Conservation (phyloP, 2,113 vertebrate genomes). For the Erpornis zantholeuca region DNA sequence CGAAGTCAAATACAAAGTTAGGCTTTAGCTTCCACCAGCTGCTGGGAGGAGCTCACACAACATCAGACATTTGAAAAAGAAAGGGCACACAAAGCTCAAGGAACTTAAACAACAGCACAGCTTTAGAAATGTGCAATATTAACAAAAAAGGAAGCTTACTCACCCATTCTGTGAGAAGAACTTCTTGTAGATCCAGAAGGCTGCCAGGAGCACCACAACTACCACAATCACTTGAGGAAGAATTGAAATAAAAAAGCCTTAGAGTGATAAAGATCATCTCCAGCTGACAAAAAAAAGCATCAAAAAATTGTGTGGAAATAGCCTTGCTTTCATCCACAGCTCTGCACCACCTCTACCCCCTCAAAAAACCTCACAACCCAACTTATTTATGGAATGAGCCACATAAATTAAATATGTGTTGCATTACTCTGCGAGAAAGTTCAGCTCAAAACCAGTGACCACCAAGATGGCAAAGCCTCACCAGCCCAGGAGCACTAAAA, state of each 20-base stretch:
- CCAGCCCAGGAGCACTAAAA: neutral
- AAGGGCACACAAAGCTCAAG: neutral
- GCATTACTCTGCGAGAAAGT: neutral
- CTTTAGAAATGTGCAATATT: neutral
- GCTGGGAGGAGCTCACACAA: neutral
- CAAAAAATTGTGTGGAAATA: neutral
- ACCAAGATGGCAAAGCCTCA: neutral
- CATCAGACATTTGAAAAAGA: neutral
- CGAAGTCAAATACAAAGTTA: neutral
- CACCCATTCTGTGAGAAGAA: slow-evolving; percentile 38
- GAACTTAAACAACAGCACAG: neutral
- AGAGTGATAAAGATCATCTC: neutral
- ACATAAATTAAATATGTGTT: neutral
- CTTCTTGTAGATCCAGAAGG: slow-evolving; percentile 19
- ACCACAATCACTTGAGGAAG: neutral
- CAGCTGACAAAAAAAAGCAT: neutral
- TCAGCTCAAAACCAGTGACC: neutral
- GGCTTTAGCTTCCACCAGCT: neutral
- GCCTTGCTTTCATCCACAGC: neutral
- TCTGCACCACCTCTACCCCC: too few relatives aligned
- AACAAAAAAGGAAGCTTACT: neutral
- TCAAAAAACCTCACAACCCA: neutral
- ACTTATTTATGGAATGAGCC: neutral
- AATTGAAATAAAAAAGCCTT: neutral
- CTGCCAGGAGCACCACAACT: neutral